Evolutionary conservation across 1,140 invertebrate genomes (phyloP), one percentile per base, ranked within the genome.

Genomic region (Hylyphantes graminicola): DNA sequence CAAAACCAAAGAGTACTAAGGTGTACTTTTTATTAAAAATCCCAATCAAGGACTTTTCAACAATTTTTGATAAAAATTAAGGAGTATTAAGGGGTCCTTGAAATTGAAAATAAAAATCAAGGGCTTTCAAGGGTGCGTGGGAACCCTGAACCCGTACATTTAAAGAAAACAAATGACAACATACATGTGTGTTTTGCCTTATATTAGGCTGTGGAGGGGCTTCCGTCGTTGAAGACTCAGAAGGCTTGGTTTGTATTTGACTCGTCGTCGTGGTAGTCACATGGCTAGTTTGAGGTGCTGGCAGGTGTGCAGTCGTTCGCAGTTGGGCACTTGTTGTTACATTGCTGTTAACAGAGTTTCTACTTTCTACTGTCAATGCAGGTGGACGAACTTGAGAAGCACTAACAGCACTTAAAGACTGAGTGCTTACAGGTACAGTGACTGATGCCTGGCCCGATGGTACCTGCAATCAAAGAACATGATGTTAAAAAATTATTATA

Each of bases 261-360:
- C 55, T 81, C 72, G 57, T 59, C 63, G 79, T 81, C 63, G 79
- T 81, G 15, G 79, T 72, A 35, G 79, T 81, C 72, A 81, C 79
- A 55, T 81, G 79, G 79, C 79, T 73, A 68, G 79, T 73, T 73
- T 81, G 79, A 73, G 79, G 73, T 63, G 50, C 13, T 63, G 68
- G 55, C 15, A 63, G 59, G 57, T 51, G 72, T 19, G 67, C 15
- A 73, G 68, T 57, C 53, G 68, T 73, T 81, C 79, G 35, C 63
- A 13, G 63, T 54, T 81, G 79, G 54, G 55, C 67, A 57, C 21
- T 35, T 2, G 35, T 35, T 35, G 54, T 51, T 70, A 70, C 53
- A 80, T 21, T 75, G 74, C 19, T 65, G 11, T 55, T 12, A 65
- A 55, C 19, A 11, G 21, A 51, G 35, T 5, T 53, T 78, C 65